Evolutionary conservation across 2,113 vertebrate genomes (phyloP), one percentile per base, ranked within the genome.

Genomic region (Onychostruthus taczanowskii): DNA sequence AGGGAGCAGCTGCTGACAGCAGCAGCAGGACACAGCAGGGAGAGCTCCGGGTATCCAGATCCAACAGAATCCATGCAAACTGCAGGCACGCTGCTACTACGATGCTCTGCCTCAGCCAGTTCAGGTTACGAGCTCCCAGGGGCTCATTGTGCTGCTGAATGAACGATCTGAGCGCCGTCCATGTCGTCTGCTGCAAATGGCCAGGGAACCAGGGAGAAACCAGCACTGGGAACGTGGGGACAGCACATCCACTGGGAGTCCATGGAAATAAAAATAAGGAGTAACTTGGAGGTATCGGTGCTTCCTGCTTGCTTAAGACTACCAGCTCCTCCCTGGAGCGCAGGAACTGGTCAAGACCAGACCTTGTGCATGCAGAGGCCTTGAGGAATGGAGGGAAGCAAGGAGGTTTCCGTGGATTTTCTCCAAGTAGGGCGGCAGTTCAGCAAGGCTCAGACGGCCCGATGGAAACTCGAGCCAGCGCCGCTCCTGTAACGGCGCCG

Each of bases 351-450:
- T 27, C 15, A 3, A 0, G 2, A 13, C 3, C 2, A 24, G 49
- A 15, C n/a, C 26, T 19, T 15, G 24, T 9, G 64, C 47, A 7
- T 0, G 2, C 61, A 58, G 41, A 64, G 43, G 56, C 58, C 67
- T 68, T 43, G 66, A 35, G 87, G 78, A 79, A 66, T 0, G 0
- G 4, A 69, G 35, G 72, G 91, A 86, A 41, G 41, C 41, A 12
- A 73, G 81, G 16, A 37, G 47, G 59, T 59, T 89, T 11, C 33
- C 9, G 26, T 90, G 92, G 90, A 93, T 35, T 47, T 70, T 31
- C 93, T 95, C 90, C 95, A 95, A 95, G 81, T 76, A 95, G 87
- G 91, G 82, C 70, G 2, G 50, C 59, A 82, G 84, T 14, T 96
- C 73, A 81, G 89, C 23, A 47, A 79, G 69, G 69, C 81, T 87